Base-by-base conservation (phyloP, 2,113 vertebrate genomes). In the Hucho hucho region DNA sequence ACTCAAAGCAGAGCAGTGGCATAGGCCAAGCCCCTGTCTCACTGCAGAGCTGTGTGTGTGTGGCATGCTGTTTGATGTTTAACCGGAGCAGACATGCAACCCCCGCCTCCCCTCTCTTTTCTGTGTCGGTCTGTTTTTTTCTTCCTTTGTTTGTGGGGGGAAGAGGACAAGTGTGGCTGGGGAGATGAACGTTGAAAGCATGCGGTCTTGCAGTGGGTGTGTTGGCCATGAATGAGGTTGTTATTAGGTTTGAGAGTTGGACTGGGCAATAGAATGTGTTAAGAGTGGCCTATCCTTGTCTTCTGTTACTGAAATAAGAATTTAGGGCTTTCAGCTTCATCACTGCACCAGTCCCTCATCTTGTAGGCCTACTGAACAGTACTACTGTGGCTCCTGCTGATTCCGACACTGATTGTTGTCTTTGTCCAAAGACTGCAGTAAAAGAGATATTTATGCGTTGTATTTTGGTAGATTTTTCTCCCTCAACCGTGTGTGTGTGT, bases 1-100 rank as follows among this genome's bases (percentile, higher is more conserved):
- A 65, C 74, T 56, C 53, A 74, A 64, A 78, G 71, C 32, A 70
- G 53, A 56, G 56, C 73, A 59, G 49, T 79, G 77, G 32, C 64
- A 22, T 73, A 69, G 56, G 24, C 11, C 1, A 12, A n/a, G 32
- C 72, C n/a, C 73, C 58, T 64, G 22, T 70, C 53, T 20, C 61
- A n/a, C 65, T 64, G n/a, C 49, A 12, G 25, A 72, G 72, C 5
- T 65, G 64, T 26, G 28, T 29, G 65, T 67, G 65, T 11, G 29
- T 20, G 28, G 22, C 3, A 63, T 3, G 9, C n/a, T 63, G 22
- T 63, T 63, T 63, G 61, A 25, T 63, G 61, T 25, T 63, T 25
- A 63, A 63, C 61, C 20, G 6, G 11, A 25, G 61, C 22, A 22
- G 61, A 63, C 61, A 25, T 63, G 61, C 61, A 9, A 2, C 61